Conservation (phyloP, 2,113 vertebrate species). For the Lamprotornis superbus region DNA sequence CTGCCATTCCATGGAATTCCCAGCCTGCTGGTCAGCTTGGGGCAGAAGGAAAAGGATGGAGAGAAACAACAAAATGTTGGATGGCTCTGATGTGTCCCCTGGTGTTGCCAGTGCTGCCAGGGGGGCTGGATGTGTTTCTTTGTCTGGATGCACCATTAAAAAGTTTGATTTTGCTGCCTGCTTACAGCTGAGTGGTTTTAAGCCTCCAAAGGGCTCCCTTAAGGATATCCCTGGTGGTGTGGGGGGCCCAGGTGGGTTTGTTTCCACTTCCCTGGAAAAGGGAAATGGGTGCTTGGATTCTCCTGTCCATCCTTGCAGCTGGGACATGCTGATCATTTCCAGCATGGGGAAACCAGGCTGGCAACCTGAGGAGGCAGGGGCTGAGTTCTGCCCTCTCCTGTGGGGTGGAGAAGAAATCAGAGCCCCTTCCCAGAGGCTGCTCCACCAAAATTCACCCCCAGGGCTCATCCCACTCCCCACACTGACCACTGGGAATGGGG, state of each 20-base stretch:
- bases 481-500: neutral
- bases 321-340: fast-evolving
- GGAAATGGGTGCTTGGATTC: neutral
- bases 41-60: neutral
- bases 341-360: fast-evolving
- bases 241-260: fast-evolving
- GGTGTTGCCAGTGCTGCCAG: neutral
- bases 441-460: neutral
- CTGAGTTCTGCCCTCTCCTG: neutral
- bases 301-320: neutral
- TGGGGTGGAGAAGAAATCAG: neutral
- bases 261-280: neutral
- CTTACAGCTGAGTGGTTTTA: neutral
- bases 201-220: neutral
- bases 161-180: neutral
- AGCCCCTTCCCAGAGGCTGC: neutral
- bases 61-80: neutral
- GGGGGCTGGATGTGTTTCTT: neutral
- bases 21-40: neutral
- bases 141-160: constrained; percentile 22
- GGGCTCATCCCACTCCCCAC: fast-evolving
- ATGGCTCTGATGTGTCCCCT: fast-evolving
- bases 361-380: neutral
- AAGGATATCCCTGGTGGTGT: neutral
- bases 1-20: fast-evolving